A percentile compares a stretch with the other conserved stretches of the same genome.
Evolutionary conservation across 2,888 invertebrate species (phyloP).

Genomic region (Oegoconia quadripuncta): DNA sequence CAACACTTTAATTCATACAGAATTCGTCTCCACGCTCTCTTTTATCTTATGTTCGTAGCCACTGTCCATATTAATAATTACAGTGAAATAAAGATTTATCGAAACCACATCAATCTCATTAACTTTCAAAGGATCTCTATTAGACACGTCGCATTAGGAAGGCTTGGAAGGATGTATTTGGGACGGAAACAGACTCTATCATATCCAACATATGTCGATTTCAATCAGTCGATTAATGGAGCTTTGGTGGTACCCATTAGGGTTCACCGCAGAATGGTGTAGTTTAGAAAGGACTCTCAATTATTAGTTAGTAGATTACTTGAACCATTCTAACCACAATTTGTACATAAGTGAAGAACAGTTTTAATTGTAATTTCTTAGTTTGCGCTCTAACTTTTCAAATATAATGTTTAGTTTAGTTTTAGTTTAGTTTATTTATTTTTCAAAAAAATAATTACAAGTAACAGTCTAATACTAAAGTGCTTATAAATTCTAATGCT

Average conservation of each 20-base stretch:
- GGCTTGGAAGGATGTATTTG: constrained; percentile 29
- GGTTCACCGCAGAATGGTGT: constrained; percentile 14
- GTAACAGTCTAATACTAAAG: too few relatives aligned
- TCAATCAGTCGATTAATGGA: constrained; percentile 52
- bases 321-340: constrained; percentile 2
- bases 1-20: too few relatives aligned
- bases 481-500: too few relatives aligned
- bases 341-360: too few relatives aligned
- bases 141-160: constrained; percentile 56
- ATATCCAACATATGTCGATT: constrained; percentile 55
- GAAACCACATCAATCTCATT: constrained; percentile 48
- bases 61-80: constrained; percentile 9
- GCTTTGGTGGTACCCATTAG: constrained; percentile 19
- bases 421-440: too few relatives aligned
- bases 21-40: too few relatives aligned
- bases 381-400: too few relatives aligned
- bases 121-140: constrained; percentile 44
- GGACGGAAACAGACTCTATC: constrained; percentile 50
- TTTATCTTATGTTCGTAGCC: too few relatives aligned
- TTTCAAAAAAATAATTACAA: too few relatives aligned
- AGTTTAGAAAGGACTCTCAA: constrained; percentile 6
- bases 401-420: too few relatives aligned
- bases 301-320: too few relatives aligned
- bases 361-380: too few relatives aligned
- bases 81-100: constrained; percentile 34